Conservation (phyloP, 2,888 invertebrate genomes). For the Diplazon laetatorius region DNA sequence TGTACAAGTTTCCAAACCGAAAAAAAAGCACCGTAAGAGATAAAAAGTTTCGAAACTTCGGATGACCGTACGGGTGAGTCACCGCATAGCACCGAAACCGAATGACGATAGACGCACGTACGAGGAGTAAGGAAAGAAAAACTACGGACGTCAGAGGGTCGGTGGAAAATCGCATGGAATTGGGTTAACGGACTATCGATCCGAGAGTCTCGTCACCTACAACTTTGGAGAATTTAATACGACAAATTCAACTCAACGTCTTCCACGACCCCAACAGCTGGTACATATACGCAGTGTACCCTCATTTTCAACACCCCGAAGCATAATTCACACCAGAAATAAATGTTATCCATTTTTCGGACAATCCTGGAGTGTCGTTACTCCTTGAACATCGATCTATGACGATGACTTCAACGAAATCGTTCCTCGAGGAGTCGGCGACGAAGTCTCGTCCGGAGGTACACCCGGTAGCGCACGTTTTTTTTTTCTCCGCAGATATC, state of each 20-base stretch:
- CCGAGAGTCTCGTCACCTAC: conserved; percentile 51
- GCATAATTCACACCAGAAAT: no score
- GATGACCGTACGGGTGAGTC: conserved; percentile 43
- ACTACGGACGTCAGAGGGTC: conserved; percentile 25
- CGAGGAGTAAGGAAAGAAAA: conserved; percentile 22
- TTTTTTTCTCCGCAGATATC: conserved; percentile 64
- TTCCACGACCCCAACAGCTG: no score
- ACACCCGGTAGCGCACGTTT: conserved; percentile 57
- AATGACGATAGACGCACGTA: conserved; percentile 12
- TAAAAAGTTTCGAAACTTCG: conserved; percentile 36
- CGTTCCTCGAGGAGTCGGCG: conserved; percentile 31
- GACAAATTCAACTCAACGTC: not conserved
- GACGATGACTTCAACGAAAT: conserved; percentile 19
- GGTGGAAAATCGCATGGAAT: conserved; percentile 65
- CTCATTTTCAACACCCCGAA: no score
- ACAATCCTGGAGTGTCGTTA: no score
- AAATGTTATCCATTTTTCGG: no score
- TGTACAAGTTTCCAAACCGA: no score
- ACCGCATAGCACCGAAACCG: not conserved
- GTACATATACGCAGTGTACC: no score
- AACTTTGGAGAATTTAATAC: conserved; percentile 51
- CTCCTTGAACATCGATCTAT: not conserved
- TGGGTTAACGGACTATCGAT: conserved; percentile 69
- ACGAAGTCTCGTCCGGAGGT: conserved; percentile 41
- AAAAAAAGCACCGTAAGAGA: no score